Evolutionary conservation across 1,140 invertebrate species (phyloP).

Genomic region (Rhopalosiphum padi): DNA sequence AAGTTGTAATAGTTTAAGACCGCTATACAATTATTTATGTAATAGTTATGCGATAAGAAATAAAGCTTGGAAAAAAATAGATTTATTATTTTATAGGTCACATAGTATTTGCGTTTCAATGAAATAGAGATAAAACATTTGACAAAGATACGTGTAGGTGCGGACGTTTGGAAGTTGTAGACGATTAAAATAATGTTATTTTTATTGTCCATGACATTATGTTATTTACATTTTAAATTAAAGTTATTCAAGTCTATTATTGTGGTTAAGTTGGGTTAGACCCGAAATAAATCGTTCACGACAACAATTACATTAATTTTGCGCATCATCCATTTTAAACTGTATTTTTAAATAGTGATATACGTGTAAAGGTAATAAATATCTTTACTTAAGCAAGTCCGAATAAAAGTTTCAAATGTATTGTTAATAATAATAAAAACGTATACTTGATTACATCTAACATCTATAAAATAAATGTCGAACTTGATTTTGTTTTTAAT

Average conservation of each 20-base stretch:
- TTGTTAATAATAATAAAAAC: background rate
- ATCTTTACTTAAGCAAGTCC: background rate
- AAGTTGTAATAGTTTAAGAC: background rate
- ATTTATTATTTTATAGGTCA: constrained; percentile 15
- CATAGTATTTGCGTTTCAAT: background rate
- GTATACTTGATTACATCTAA: background rate
- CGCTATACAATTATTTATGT: background rate
- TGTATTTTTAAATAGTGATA: background rate
- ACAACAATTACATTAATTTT: background rate
- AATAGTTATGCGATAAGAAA: background rate
- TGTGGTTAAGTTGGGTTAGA: background rate
- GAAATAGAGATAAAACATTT: background rate
- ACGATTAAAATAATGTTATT: background rate
- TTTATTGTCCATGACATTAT: background rate
- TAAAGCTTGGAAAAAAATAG: background rate
- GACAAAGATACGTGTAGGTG: background rate
- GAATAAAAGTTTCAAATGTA: background rate
- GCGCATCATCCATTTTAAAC: background rate
- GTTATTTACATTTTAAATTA: background rate
- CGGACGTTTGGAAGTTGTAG: background rate
- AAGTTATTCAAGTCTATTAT: background rate
- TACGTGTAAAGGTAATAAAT: background rate
- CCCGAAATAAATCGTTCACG: background rate
- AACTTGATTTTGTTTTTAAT: background rate
- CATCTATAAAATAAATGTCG: too few relatives aligned